Evolutionary conservation across 2,888 invertebrate species (phyloP), one percentile per base, ranked within the genome.

Genomic region (Allolobophora icterica): DNA sequence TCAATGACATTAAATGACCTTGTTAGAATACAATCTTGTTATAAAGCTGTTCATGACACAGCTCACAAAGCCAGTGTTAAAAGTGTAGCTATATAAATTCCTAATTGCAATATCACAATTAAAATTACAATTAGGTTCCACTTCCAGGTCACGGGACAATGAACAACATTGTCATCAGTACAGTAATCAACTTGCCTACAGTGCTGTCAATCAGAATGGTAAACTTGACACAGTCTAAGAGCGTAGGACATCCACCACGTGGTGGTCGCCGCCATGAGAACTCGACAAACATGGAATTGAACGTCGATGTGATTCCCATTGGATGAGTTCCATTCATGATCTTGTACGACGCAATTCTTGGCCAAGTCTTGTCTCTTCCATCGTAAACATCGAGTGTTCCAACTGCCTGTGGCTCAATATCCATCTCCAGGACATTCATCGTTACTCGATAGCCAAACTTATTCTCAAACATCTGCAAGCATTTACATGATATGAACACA

Each of bases 291-390:
- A 99, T 96, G 95, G 97, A 97, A 94, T 97, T 97, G 92, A 97
- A 96, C 0, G 97, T 97, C 15, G 98, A 97, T 6, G 98, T 97
- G 30, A 95, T 91, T 94, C 98, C 97, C 95, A 98, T 98, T 0
- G 98, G 98, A 93, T 98, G 96, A 0, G 98, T 98, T 92, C 97
- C 97, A 95, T 99, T 99, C 94, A 97, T 96, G 90, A 99, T 97
- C 91, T 96, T 52, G 84, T 92, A 92, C 4, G 90, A 40, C 24
- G 90, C 92, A 40, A 92, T 58, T 24, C 87, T 42, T 3, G 92
- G 92, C 34, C 52, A 40, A 5, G 45, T 38, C 8, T 38, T 35
- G 42, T 89, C 58, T n/a, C 40, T 24, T 15, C 92, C 92, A 33
- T 92, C 92, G 45, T 92, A 87, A 19, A 92, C 84, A 11, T 84